Base-by-base conservation (phyloP, 2,888 invertebrate genomes). In the Pocota personata region DNA sequence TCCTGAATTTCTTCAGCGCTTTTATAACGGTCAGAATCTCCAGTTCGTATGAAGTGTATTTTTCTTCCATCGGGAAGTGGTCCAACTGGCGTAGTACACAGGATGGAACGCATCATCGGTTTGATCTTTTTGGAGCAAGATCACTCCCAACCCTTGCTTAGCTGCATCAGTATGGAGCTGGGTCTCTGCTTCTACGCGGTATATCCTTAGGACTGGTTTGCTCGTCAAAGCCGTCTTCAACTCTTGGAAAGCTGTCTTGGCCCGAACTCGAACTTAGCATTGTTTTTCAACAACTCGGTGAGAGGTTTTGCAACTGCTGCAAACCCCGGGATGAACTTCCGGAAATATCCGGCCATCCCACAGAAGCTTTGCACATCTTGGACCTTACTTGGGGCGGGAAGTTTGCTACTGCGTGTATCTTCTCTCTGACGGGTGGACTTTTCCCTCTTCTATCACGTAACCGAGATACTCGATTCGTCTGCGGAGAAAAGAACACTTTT, bases 21-120 rank as follows among this genome's bases (percentile, higher is more conserved):
- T 88, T 72, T 16, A 90, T 88, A 4, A 91, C 82, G 0, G 90
- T 90, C n/a, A 91, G 64, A 12, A 90, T 89, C 87, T 91, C 90
- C 0, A 92, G 72, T 48, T 91, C 90, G 73, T 90, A 91, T 66
- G 89, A 90, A 10, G 71, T 52, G 62, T 89, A 90, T 66, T 88
- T 89, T 55, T 87, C 75, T 84, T 90, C 89, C 2, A 89, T 87
- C 7, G 75, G 0, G 89, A 88, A 0, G 89, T 90, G 67, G 90
- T 90, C 43, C 77, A 87, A 46, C 89, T 90, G 66, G 88, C 82
- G 46, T 88, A 91, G 43, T 88, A 89, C 2, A 90, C 87, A 0
- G 89, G 90, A 67, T 90, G 90, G 12, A 89, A 84, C 16, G 84
- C 66, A 12, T 64, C 78, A 19, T 87, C 87, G 3, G 76, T 14